These are phyloP conservation scores for Sarcophaga carnaria DNA, from an alignment of 2,888 invertebrate genomes.

Conservation along the genomic window DNA sequence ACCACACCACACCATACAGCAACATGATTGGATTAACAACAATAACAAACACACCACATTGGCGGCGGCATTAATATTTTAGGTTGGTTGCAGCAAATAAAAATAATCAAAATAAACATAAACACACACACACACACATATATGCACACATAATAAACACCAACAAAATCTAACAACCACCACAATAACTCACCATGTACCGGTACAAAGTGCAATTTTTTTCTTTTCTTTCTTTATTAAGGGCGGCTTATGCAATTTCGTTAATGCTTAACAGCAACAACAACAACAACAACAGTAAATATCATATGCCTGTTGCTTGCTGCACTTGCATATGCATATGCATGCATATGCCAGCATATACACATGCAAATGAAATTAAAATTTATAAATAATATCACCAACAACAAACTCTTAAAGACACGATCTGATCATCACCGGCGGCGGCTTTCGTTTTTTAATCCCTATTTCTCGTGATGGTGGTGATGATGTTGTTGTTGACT, in stretches of 20 bases:
- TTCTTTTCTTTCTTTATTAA: neutral
- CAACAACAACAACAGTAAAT: conserved; percentile 41
- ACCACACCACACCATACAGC: neutral
- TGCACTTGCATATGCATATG: neutral
- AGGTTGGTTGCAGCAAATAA: conserved; percentile 24
- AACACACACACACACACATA: neutral
- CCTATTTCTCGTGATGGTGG: neutral
- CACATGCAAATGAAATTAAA: neutral
- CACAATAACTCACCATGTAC: neutral
- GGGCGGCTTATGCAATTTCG: conserved; percentile 52
- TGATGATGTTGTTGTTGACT: too few relatives aligned
- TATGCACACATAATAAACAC: neutral
- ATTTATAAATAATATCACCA: neutral
- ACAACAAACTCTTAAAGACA: neutral
- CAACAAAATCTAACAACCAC: conserved; percentile 44
- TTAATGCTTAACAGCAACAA: conserved; percentile 25
- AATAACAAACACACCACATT: conserved; percentile 60
- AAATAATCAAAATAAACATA: conserved; percentile 59
- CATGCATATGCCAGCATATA: neutral
- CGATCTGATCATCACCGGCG: neutral
- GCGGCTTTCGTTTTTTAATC: neutral
- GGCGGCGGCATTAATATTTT: conserved; percentile 7
- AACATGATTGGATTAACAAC: conserved; percentile 66
- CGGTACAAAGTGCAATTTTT: conserved; percentile 64
- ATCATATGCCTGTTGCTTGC: neutral